A percentile compares a stretch with the other conserved stretches of the same genome.
These are phyloP conservation scores for Rhea americana DNA, from an alignment of 2,113 vertebrate genomes.

Conservation along the genomic window DNA sequence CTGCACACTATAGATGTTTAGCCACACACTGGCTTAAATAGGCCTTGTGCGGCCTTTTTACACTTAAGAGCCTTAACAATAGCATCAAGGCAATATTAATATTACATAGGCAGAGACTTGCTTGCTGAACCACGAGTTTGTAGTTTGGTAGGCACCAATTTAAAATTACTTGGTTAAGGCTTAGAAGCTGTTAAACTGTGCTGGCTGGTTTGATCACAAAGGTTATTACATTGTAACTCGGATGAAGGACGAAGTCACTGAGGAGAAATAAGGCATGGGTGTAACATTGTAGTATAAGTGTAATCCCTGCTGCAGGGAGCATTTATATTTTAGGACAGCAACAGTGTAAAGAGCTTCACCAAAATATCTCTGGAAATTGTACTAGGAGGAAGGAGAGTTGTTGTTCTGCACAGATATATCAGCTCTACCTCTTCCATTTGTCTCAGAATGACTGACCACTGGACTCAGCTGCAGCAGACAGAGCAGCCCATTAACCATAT, in stretches of 20 bases:
- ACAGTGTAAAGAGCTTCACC: neutral
- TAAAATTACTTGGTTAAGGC: conserved; percentile 14
- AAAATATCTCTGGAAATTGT: neutral
- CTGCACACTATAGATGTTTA: neutral
- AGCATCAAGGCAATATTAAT: neutral
- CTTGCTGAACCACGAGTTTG: neutral
- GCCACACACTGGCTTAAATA: neutral
- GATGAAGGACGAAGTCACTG: conserved; percentile 40
- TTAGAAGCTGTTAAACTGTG: conserved; percentile 51
- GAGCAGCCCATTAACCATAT: neutral
- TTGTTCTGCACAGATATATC: fast-evolving
- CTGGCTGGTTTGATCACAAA: conserved; percentile 49
- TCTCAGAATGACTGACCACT: neutral
- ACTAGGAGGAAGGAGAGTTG: neutral
- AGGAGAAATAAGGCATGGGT: conserved; percentile 37
- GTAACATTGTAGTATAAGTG: neutral
- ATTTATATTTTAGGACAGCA: neutral
- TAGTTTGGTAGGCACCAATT: neutral
- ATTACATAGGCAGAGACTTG: neutral
- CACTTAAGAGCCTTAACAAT: neutral
- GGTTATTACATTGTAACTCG: conserved; percentile 38
- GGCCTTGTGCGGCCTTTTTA: neutral
- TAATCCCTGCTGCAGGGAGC: neutral
- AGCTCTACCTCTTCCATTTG: neutral
- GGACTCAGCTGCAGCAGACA: neutral